phyloP scores from a whole-genome alignment of 1,140 invertebrate species.

The Drosophila miranda region DNA sequence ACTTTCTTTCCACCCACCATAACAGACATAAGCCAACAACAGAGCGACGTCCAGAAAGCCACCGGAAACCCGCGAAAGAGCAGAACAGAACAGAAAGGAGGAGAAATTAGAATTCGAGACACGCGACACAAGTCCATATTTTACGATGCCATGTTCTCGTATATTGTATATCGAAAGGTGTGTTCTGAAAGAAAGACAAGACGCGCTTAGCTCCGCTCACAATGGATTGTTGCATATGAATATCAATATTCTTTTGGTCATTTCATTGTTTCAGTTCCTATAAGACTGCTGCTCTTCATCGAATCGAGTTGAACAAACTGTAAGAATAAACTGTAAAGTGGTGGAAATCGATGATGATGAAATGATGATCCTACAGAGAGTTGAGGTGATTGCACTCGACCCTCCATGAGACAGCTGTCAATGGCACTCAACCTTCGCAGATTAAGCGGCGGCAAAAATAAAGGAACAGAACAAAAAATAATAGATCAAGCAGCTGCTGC shows the following conservation, averaged over 20 bases:
- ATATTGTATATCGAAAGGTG: conserved; percentile 31
- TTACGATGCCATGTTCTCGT: conserved; percentile 35
- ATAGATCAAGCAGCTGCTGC: conserved; percentile 33
- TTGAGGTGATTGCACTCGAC: conserved; percentile 37
- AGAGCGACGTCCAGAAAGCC: conserved; percentile 16
- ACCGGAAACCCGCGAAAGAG: conserved; percentile 39
- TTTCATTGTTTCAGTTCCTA: conserved; percentile 27
- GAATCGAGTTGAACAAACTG: conserved; percentile 41
- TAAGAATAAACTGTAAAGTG: conserved; percentile 28
- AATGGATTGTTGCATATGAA: conserved; percentile 35
- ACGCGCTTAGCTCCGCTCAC: neutral
- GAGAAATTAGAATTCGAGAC: conserved; percentile 23
- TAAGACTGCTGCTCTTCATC: neutral
- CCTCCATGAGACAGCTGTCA: conserved; percentile 36
- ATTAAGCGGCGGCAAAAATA: conserved; percentile 15
- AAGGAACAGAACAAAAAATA: conserved; percentile 23
- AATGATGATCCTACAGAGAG: conserved; percentile 8
- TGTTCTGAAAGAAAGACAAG: conserved; percentile 32
- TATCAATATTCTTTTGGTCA: conserved; percentile 43
- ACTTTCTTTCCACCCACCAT: conserved; percentile 25
- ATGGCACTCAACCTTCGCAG: conserved; percentile 38
- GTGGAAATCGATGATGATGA: neutral
- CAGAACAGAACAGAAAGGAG: neutral
- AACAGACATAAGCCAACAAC: neutral
- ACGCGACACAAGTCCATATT: conserved; percentile 26